Conservation (phyloP, 2,888 invertebrate species). For the Nudaria mundana region DNA sequence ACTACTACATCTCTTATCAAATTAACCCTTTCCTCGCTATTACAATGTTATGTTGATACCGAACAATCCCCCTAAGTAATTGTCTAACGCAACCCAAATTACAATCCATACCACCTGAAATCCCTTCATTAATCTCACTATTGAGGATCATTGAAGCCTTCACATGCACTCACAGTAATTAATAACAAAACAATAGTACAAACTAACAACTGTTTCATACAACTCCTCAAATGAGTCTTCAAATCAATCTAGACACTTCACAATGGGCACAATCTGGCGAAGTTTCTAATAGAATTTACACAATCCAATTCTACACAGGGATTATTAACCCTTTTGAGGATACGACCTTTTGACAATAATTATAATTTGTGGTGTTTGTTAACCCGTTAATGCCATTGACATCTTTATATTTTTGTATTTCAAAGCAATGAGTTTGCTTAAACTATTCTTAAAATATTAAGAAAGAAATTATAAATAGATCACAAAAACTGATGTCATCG, state of each 20-base stretch:
- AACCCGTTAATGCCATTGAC: constrained; percentile 38
- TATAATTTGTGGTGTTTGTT: constrained; percentile 76
- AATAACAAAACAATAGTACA: constrained; percentile 29
- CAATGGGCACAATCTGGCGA: constrained; percentile 74
- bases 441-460: too few relatives aligned
- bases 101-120: constrained; percentile 3
- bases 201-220: constrained; percentile 34
- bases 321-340: constrained; percentile 77
- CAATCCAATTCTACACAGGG: constrained; percentile 54
- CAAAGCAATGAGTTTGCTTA: too few relatives aligned
- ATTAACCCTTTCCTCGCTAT: too few relatives aligned
- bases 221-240: constrained; percentile 45
- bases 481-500: too few relatives aligned
- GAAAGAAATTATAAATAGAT: too few relatives aligned
- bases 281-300: constrained; percentile 71
- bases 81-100: background rate
- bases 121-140: constrained; percentile 12
- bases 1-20: too few relatives aligned
- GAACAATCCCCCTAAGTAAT: too few relatives aligned
- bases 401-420: constrained; percentile 49
- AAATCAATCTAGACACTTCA: constrained; percentile 49
- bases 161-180: constrained; percentile 31
- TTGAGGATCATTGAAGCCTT: constrained; percentile 6
- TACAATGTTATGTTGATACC: too few relatives aligned
- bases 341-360: too few relatives aligned